phyloP scores from a whole-genome alignment of 2,113 vertebrate genomes.

The Dinomys branickii region DNA sequence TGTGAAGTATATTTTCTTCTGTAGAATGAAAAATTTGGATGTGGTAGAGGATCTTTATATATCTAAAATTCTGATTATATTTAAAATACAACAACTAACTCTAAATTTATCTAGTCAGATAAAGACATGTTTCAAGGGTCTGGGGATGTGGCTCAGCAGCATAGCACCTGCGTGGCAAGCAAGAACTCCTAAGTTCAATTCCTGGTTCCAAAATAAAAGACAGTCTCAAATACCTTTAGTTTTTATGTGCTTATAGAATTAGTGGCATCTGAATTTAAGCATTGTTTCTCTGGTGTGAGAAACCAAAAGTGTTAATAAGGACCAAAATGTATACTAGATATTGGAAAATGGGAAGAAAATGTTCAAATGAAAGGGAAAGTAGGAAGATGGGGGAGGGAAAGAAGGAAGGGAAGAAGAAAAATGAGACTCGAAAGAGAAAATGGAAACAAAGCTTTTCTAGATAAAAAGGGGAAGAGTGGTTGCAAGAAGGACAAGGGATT shows the following conservation, averaged over 20 bases:
- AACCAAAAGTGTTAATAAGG: background rate
- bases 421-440: background rate
- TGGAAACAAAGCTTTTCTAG: background rate
- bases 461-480: background rate
- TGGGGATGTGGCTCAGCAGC: too few species aligned
- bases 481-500: background rate
- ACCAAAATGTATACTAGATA: background rate
- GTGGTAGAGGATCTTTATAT: background rate
- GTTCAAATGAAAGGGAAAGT: background rate
- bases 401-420: background rate
- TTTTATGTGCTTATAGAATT: constrained; percentile 5
- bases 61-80: constrained; percentile 23
- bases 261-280: background rate
- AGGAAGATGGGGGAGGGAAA: background rate
- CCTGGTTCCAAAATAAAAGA: too few species aligned
- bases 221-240: background rate
- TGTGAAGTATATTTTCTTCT: background rate
- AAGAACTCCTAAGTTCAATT: too few species aligned
- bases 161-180: too few species aligned
- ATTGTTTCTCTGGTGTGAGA: background rate
- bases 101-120: constrained; percentile 19
- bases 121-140: background rate
- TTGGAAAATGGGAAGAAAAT: background rate
- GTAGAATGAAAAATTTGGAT: constrained; percentile 5
- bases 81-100: constrained; percentile 20